phyloP scores from a whole-genome alignment of 1,140 invertebrate species.

The Lasaia peninsularis region DNA sequence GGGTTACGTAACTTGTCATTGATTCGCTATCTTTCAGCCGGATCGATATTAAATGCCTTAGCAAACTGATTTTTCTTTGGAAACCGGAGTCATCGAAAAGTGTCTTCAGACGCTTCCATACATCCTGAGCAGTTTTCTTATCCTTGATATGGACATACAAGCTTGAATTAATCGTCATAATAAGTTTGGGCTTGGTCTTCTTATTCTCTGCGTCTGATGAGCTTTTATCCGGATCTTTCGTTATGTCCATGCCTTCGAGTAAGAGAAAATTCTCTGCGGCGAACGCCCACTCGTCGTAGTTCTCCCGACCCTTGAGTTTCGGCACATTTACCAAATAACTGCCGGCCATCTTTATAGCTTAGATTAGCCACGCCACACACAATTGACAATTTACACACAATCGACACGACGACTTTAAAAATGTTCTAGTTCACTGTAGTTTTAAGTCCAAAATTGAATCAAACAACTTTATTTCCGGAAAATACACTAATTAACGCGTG shows the following conservation, averaged over 20 bases:
- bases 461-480: neutral
- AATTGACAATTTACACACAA: slow-evolving; percentile 1
- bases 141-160: slow-evolving; percentile 16
- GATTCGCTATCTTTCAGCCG: neutral
- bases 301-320: neutral
- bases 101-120: slow-evolving; percentile 14
- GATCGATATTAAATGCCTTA: neutral
- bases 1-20: neutral
- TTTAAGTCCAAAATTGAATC: neutral
- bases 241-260: slow-evolving; percentile 3
- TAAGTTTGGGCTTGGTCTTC: slow-evolving; percentile 14
- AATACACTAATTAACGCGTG: neutral
- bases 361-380: neutral
- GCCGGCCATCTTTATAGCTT: neutral
- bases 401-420: neutral
- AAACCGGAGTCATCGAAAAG: slow-evolving; percentile 17
- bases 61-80: slow-evolving; percentile 13
- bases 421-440: neutral
- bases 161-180: slow-evolving; percentile 14
- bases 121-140: slow-evolving; percentile 15
- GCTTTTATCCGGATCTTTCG: neutral
- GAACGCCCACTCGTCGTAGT: slow-evolving; percentile 2
- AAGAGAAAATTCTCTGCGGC: slow-evolving; percentile 5
- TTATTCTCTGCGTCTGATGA: neutral
- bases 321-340: slow-evolving; percentile 1